These are phyloP conservation scores for Grantiella picta DNA, from an alignment of 2,113 vertebrate species.

Conservation along the genomic window DNA sequence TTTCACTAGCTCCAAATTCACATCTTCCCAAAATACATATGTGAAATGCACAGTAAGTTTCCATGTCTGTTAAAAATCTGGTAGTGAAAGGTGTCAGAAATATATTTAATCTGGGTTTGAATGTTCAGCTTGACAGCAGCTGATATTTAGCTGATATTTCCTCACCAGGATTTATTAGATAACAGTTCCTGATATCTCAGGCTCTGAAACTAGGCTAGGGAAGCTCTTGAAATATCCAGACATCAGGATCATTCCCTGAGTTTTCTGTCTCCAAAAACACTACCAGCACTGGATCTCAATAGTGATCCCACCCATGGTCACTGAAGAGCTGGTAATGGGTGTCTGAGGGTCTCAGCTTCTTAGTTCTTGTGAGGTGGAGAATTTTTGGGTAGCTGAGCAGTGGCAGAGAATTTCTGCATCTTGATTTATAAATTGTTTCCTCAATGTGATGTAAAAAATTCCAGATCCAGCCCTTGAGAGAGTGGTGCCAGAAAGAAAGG, in stretches of 20 bases:
- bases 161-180: neutral
- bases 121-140: neutral
- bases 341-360: neutral
- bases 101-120: neutral
- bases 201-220: neutral
- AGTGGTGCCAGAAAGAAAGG: neutral
- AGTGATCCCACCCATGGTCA: neutral
- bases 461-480: neutral
- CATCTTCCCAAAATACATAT: neutral
- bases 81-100: neutral
- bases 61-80: neutral
- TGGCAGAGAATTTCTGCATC: neutral
- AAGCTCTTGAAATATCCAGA: neutral
- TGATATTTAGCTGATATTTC: conserved; percentile 1
- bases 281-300: neutral
- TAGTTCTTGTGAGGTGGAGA: neutral
- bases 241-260: neutral
- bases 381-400: neutral
- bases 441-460: neutral
- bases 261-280: neutral
- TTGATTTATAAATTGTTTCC: neutral
- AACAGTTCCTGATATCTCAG: neutral
- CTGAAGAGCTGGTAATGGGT: neutral
- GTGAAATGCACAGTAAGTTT: neutral
- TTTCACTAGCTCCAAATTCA: neutral